Conservation (phyloP, 1,140 invertebrate species). For the Drosophila erecta region DNA sequence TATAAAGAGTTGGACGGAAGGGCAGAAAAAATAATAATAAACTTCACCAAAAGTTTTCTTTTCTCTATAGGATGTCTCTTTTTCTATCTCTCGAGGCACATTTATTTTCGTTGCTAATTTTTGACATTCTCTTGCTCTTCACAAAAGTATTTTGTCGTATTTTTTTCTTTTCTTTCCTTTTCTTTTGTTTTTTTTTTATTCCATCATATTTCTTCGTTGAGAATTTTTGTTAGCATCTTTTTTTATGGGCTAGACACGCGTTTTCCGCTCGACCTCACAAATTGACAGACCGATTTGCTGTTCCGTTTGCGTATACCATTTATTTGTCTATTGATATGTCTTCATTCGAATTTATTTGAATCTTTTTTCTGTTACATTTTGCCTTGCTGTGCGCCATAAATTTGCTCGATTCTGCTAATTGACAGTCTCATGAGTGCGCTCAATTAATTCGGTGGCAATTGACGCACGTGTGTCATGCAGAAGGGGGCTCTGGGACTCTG, state of each 20-base stretch:
- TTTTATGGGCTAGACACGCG: constrained; percentile 43
- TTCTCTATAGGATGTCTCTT: constrained; percentile 48
- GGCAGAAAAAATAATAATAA: constrained; percentile 39
- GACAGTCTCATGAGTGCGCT: constrained; percentile 76
- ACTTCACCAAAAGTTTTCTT: constrained; percentile 32
- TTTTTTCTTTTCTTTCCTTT: not conserved
- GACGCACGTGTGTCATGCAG: constrained; percentile 58
- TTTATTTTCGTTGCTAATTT: constrained; percentile 82
- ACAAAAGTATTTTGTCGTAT: constrained; percentile 19
- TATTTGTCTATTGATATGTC: constrained; percentile 33
- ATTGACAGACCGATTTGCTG: constrained; percentile 43
- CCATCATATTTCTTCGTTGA: constrained; percentile 20
- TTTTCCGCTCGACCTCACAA: constrained; percentile 32
- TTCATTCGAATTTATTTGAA: constrained; percentile 14
- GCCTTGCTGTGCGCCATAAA: constrained; percentile 56
- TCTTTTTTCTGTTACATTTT: constrained; percentile 21
- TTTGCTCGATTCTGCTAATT: constrained; percentile 68
- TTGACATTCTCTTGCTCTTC: constrained; percentile 62
- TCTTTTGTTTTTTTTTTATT: constrained; percentile 3
- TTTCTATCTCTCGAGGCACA: constrained; percentile 41
- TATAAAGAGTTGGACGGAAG: constrained; percentile 31
- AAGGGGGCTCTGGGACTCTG: constrained; percentile 4
- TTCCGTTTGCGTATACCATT: constrained; percentile 8
- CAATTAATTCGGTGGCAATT: constrained; percentile 77
- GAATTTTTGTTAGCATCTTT: constrained; percentile 44